Evolutionary conservation across 2,797 vertebrate genomes (phyloP).

Genomic region (Hozukius guyotensis): DNA sequence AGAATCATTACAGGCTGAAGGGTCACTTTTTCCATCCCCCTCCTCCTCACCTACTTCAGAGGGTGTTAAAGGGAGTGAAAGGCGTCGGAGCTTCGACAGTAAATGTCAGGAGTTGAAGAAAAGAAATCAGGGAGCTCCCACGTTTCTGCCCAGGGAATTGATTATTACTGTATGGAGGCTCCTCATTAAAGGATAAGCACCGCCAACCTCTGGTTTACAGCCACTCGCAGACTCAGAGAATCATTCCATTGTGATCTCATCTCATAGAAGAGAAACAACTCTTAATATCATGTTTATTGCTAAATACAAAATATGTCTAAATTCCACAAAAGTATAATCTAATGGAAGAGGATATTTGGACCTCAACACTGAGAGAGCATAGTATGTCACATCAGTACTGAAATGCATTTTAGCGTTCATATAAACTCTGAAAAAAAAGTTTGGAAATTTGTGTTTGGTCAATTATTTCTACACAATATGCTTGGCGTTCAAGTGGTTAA

Average conservation of each 20-base stretch:
- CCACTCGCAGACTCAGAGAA: not conserved
- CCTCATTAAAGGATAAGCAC: constrained; percentile 19
- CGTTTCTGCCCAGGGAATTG: not conserved
- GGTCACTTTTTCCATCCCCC: not conserved
- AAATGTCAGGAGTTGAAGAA: constrained; percentile 8
- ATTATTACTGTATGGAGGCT: not conserved
- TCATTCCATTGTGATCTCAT: not conserved
- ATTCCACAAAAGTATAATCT: not conserved
- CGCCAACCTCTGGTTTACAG: not conserved
- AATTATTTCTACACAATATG: too few species aligned
- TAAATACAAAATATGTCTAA: not conserved
- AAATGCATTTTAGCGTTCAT: too few species aligned
- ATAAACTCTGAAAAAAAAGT: too few species aligned
- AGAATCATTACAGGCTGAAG: not conserved
- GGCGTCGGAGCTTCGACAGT: not conserved
- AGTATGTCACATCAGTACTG: too few species aligned
- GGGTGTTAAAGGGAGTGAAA: not conserved
- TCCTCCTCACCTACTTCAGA: not conserved
- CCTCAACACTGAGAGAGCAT: not conserved
- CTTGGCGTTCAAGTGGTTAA: too few species aligned
- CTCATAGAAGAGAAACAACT: not conserved
- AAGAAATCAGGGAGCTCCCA: not conserved
- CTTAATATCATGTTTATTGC: not conserved
- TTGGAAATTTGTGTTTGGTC: too few species aligned
- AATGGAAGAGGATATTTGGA: not conserved